Conservation (phyloP, 1,140 invertebrate species). For the Brachionus manjavacas region DNA sequence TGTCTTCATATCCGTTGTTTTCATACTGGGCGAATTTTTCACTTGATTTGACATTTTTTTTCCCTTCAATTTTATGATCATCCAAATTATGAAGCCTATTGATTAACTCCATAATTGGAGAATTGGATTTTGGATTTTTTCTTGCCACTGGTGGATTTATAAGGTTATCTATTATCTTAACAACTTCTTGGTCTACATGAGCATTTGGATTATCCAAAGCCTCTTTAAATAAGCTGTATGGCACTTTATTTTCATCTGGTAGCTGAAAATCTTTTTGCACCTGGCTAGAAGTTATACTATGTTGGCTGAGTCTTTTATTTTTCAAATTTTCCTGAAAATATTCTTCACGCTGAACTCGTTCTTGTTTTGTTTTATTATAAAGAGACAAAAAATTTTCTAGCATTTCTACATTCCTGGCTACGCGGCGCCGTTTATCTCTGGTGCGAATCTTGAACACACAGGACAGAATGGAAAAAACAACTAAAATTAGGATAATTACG, state of each 20-base stretch:
- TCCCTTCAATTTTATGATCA: not conserved
- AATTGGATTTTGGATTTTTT: not conserved
- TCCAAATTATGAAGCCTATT: not conserved
- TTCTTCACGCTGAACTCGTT: slow-evolving; percentile 1
- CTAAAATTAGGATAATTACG: not conserved
- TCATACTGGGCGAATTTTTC: not conserved
- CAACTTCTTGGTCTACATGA: not conserved
- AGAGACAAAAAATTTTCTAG: slow-evolving; percentile 21
- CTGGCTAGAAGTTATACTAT: not conserved
- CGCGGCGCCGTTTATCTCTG: not conserved
- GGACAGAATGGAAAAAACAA: not conserved
- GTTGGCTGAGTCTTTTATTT: not conserved
- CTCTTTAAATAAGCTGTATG: not conserved
- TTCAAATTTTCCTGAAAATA: not conserved
- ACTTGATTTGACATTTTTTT: not conserved
- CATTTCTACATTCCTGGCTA: not conserved
- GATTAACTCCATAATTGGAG: not conserved
- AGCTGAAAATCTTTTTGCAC: not conserved
- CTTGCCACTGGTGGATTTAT: not conserved
- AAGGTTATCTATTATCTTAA: slow-evolving; percentile 4
- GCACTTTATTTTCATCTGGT: slow-evolving; percentile 3
- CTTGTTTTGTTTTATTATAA: not conserved
- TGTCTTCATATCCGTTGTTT: not conserved
- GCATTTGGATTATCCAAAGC: not conserved
- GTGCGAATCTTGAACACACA: not conserved